A percentile compares a stretch with the other conserved stretches of the same genome.
These are phyloP conservation scores for Diorhabda elongata DNA, from an alignment of 1,140 invertebrate genomes.

Conservation along the genomic window DNA sequence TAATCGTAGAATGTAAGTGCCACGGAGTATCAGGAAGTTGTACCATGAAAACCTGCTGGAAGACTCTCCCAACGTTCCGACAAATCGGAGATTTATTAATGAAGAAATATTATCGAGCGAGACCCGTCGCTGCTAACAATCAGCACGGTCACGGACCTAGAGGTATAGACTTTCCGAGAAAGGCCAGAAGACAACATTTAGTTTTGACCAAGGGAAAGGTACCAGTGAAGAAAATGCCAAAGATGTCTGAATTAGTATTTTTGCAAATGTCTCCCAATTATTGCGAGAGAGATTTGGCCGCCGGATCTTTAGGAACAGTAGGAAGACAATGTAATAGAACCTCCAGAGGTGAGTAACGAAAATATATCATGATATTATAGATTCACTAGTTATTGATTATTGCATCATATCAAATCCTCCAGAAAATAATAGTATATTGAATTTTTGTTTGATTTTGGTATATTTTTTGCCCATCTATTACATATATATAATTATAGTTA, in stretches of 20 bases:
- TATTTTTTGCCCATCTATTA: no score
- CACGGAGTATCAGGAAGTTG: slow-evolving; percentile 95
- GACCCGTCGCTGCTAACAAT: slow-evolving; percentile 60
- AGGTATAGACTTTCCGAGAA: slow-evolving; percentile 34
- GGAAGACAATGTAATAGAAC: slow-evolving; percentile 82
- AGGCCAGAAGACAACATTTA: slow-evolving; percentile 30
- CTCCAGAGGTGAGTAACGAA: slow-evolving; percentile 58
- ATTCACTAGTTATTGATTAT: no score
- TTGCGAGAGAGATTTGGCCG: slow-evolving; percentile 72
- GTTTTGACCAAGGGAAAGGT: slow-evolving; percentile 42
- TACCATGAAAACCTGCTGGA: slow-evolving; percentile 92
- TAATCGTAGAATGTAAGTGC: slow-evolving; percentile 88
- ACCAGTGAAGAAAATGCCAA: slow-evolving; percentile 54
- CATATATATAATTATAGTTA: no score
- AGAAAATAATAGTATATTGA: no score
- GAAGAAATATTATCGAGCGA: slow-evolving; percentile 78
- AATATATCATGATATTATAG: no score
- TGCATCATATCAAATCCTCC: no score
- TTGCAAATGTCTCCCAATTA: slow-evolving; percentile 89
- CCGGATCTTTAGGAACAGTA: slow-evolving; percentile 78
- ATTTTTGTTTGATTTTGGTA: no score
- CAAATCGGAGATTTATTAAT: slow-evolving; percentile 78
- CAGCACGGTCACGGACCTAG: slow-evolving; percentile 47
- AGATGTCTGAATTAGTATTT: slow-evolving; percentile 81
- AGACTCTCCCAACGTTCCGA: slow-evolving; percentile 79